Evolutionary conservation across 2,797 vertebrate species (phyloP).

Genomic region (Labeo calbasu): DNA sequence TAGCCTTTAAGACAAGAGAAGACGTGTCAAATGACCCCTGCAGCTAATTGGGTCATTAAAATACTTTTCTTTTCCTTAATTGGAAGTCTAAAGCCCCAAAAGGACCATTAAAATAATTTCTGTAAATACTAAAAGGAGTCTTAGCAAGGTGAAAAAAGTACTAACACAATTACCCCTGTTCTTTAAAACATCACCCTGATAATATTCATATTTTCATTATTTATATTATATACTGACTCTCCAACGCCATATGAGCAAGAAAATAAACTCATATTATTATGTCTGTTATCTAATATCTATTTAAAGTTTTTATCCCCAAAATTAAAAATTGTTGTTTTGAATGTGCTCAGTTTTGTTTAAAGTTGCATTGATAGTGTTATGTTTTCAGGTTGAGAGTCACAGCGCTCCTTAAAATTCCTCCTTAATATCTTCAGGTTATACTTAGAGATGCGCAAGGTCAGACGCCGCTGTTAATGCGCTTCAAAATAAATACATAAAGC

Average conservation of each 20-base stretch:
- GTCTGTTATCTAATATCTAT: not conserved
- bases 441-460: constrained; percentile 44
- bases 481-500: constrained; percentile 37
- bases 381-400: not conserved
- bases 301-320: not conserved
- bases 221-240: not conserved
- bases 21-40: constrained; percentile 57
- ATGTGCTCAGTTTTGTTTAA: not conserved
- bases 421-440: constrained; percentile 37
- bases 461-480: constrained; percentile 26
- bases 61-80: constrained; percentile 50
- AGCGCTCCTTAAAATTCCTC: constrained; percentile 22
- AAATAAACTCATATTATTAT: no score
- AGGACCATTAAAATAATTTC: constrained; percentile 40
- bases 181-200: not conserved
- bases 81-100: constrained; percentile 32
- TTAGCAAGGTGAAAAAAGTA: constrained; percentile 2
- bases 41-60: constrained; percentile 56
- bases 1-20: constrained; percentile 51
- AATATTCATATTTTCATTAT: not conserved
- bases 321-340: not conserved
- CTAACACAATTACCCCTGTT: not conserved
- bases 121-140: constrained; percentile 9
- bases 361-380: not conserved
- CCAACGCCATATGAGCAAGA: no score